Evolutionary conservation across 2,888 invertebrate species (phyloP), one percentile per base, ranked within the genome.

Genomic region (Patella caerulea): DNA sequence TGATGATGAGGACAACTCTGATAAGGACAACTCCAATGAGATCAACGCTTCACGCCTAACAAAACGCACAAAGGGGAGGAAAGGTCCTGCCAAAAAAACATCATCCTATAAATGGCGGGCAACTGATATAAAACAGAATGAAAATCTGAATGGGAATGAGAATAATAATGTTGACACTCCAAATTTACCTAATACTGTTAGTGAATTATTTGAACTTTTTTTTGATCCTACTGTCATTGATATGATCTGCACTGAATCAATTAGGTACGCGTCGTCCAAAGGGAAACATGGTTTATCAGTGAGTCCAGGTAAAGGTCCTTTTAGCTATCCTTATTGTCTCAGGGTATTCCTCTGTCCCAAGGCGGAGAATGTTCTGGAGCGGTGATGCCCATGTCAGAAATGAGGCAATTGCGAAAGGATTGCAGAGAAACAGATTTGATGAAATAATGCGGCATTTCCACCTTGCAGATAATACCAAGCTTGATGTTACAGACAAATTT

Each of bases 401-500:
- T 70, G 75, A 59, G 17, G 77, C 77, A n/a, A 70, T 81, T 52
- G 15, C 34, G 7, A n/a, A 53, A 53, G 52, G 73, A 17, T 78
- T 83, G 79, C 24, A 74, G 11, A 29, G 73, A 59, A 72, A 75
- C 69, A 53, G 78, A 24, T 83, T 80, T 81, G 80, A 81, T 15
- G 81, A 76, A 54, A 77, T 81, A 15, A 73, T 80, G 78, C 74
- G 69, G 70, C 76, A 81, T 56, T 53, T 83, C 52, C 82, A 83
- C 74, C 72, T 81, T 5, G 53, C 70, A 75, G 77, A 78, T 65
- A 82, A 82, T 65, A 71, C 55, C n/a, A 65, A 71, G 1, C 69
- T 81, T 45, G 75, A 81, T 65, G 45, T 52, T n/a, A 71, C 56
- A 55, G 82, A 81, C 76, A 83, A 82, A 71, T 24, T 83, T 24